Evolutionary conservation across 2,888 invertebrate species (phyloP), one percentile per base, ranked within the genome.

Genomic region (Alloplasta piceator): DNA sequence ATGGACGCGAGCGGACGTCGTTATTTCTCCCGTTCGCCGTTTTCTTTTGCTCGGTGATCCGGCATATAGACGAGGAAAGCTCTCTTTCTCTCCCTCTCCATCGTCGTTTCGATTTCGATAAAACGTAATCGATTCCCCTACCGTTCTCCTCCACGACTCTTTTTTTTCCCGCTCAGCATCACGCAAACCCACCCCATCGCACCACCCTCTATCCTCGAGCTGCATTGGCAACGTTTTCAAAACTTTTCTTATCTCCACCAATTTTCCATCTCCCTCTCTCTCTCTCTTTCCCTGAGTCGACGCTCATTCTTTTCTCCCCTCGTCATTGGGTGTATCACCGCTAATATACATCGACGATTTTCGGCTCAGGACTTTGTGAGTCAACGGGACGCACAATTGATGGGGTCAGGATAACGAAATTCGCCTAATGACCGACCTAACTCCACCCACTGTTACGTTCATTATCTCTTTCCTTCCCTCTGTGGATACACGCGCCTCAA

Each of bases 41-140:
- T 56, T 60, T 63, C 63, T 61, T 70, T 80, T 77, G 39, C 60
- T 79, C 66, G 58, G 12, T 58, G 41, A 50, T 63, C 74, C 73
- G 75, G 39, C 72, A 63, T 55, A 73, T 55, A 41, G 7, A 60
- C 46, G n/a, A 50, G 39, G 46, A 61, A 39, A n/a, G n/a, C 14
- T 60, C 64, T 67, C 67, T 74, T 75, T 48, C 14, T 79, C 63
- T 81, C 80, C 70, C 77, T 81, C 26, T 26, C 26, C 26, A 26
- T 26, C 26, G 26, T 26, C 26, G 26, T 26, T 26, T 72, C 75
- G 75, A 83, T 83, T 84, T 83, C 83, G 82, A 83, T 82, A 82
- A 84, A 83, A 83, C 78, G 84, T 84, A 84, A 84, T 83, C 84
- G 84, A 84, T 84, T 84, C 81, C 56, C 75, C 63, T 55, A 48